Percentiles rank a stretch among this genome's conserved stretches.
Evolutionary conservation across 2,113 vertebrate genomes (phyloP).

Genomic region (Siniperca chuatsi): DNA sequence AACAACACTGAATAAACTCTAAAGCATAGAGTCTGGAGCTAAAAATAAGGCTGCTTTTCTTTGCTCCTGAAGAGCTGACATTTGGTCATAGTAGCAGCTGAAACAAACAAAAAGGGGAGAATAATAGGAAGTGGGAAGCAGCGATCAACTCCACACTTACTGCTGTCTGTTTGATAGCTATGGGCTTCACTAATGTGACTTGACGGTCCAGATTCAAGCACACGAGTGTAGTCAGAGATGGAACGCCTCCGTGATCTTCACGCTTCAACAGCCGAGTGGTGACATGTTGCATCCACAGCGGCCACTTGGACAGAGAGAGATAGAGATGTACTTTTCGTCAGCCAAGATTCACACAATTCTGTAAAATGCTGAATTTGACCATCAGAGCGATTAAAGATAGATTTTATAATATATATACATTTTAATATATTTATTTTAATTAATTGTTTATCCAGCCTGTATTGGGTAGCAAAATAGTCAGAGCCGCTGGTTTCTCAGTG

Average conservation of each 20-base stretch:
- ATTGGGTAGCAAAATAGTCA: neutral
- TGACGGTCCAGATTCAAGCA: conserved; percentile 1
- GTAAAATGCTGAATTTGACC: neutral
- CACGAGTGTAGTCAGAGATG: conserved; percentile 2
- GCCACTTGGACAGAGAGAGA: conserved; percentile 19
- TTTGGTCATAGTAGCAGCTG: neutral
- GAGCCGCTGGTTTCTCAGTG: neutral
- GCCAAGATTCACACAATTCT: neutral
- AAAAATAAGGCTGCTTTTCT: neutral
- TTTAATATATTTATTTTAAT: neutral
- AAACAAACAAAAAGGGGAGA: neutral
- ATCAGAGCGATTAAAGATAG: neutral
- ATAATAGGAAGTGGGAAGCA: neutral
- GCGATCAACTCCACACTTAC: neutral
- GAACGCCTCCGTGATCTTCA: conserved; percentile 9
- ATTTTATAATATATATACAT: neutral
- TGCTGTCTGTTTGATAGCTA: neutral
- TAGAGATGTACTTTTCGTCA: neutral
- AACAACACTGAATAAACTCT: neutral
- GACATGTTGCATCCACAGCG: conserved; percentile 3
- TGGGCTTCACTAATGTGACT: neutral
- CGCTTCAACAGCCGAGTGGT: conserved; percentile 6
- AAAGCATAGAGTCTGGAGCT: neutral
- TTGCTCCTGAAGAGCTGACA: neutral
- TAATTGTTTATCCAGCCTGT: neutral